Base-by-base conservation (phyloP, 2,888 invertebrate species). In the Nymphalis urticae region DNA sequence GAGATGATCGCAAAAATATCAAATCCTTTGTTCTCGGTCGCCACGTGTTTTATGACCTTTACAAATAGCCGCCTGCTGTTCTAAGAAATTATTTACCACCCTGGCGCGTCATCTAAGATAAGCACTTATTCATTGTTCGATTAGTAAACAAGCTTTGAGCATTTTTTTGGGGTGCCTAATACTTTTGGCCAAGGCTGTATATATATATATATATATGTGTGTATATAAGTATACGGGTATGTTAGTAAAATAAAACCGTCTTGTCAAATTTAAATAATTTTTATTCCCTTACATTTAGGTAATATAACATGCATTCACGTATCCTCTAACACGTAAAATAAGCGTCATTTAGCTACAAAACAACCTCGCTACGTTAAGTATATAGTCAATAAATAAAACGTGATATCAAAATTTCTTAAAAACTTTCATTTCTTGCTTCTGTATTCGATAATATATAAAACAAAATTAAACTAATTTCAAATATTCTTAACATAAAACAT, bases 221-320 rank as follows among this genome's bases (percentile, higher is more conserved):
- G n/a, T n/a, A n/a, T n/a, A n/a, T n/a, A n/a, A n/a, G n/a, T n/a
- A n/a, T n/a, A n/a, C 21, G 21, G 21, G 8, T 17, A 9, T 16
- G n/a, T 36, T 36, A n/a, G 10, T 16, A 42, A 58, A 67, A 66
- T 63, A 69, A 68, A 62, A 69, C 59, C 16, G 42, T 67, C 27
- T n/a, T 56, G 27, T 82, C 75, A 82, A 82, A 81, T 88, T 89
- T 86, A 88, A 88, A 88, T 89, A 85, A 84, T 88, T 89, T 32
- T 89, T 89, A 90, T 88, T 90, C 83, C 78, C 85, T 88, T 90
- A 88, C 77, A 69, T 77, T 85, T 86, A 89, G 80, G 77, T 85
- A 84, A 86, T 88, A 81, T 85, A 90, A 90, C 90, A 92, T 90
- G 90, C 90, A 88, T 86, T 80, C 87, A 85, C 84, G 79, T 85